Conservation (phyloP, 2,888 invertebrate genomes). For the Watsonalla cultraria region DNA sequence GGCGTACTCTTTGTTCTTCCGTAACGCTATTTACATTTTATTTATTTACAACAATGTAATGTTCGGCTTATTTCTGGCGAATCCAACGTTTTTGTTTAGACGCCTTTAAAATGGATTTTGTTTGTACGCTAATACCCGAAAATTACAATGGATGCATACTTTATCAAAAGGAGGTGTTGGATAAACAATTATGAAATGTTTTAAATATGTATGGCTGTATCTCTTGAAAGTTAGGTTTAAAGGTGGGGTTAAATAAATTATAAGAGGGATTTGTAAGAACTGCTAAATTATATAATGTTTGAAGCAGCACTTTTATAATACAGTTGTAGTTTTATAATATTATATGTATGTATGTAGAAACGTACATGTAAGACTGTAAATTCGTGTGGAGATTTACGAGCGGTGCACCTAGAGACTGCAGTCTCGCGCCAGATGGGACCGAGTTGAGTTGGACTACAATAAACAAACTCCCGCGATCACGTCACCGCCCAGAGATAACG, state of each 20-base stretch:
- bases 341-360: constrained; percentile 10
- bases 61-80: constrained; percentile 37
- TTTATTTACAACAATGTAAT: constrained; percentile 64
- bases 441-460: constrained; percentile 18
- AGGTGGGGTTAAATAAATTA: not conserved
- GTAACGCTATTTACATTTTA: constrained; percentile 68
- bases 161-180: constrained; percentile 2
- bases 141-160: constrained; percentile 11
- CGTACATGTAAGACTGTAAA: constrained; percentile 35
- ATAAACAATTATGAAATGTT: not conserved
- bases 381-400: constrained; percentile 45
- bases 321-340: not conserved
- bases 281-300: too few species aligned
- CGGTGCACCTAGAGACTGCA: constrained; percentile 35
- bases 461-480: constrained; percentile 8
- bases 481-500: not conserved
- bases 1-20: constrained; percentile 68
- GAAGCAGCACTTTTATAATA: too few species aligned
- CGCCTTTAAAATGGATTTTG: constrained; percentile 37
- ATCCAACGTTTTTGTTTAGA: constrained; percentile 42
- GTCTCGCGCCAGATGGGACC: constrained; percentile 36
- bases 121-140: constrained; percentile 21
- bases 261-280: not conserved
- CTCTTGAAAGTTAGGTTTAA: not conserved
- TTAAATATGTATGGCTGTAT: not conserved